Evolutionary conservation across 1,140 invertebrate genomes (phyloP).

Genomic region (Tribolium castaneum): DNA sequence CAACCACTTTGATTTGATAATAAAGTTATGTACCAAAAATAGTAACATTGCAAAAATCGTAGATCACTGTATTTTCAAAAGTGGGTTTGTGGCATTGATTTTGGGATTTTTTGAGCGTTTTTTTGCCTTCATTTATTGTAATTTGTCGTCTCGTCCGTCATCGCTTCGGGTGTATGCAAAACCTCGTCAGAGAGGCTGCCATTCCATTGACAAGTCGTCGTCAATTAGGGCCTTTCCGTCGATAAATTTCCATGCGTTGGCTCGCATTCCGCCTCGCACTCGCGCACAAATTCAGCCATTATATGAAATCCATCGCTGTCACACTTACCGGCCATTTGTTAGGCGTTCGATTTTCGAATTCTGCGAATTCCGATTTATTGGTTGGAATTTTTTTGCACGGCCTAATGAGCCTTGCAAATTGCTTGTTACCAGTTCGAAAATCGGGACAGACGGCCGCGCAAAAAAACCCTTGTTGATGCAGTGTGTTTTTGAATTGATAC

Average conservation of each 20-base stretch:
- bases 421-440: constrained; percentile 60
- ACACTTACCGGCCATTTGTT: constrained; percentile 57
- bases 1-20: too few relatives aligned
- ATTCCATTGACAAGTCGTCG: background rate
- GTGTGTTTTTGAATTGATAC: constrained; percentile 59
- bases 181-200: background rate
- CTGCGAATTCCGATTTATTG: constrained; percentile 58
- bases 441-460: constrained; percentile 52
- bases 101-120: too few relatives aligned
- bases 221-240: background rate
- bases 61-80: too few relatives aligned
- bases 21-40: too few relatives aligned
- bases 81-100: too few relatives aligned
- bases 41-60: too few relatives aligned
- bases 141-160: too few relatives aligned
- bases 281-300: constrained; percentile 34
- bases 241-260: constrained; percentile 2
- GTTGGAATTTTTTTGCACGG: constrained; percentile 50
- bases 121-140: too few relatives aligned
- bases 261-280: background rate
- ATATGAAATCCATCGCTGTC: constrained; percentile 53
- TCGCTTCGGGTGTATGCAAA: too few relatives aligned
- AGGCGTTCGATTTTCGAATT: constrained; percentile 58
- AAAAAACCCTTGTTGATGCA: constrained; percentile 33
- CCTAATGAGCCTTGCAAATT: constrained; percentile 61